Conservation (phyloP, 2,797 vertebrate species). For the Pangasius larnaudii region DNA sequence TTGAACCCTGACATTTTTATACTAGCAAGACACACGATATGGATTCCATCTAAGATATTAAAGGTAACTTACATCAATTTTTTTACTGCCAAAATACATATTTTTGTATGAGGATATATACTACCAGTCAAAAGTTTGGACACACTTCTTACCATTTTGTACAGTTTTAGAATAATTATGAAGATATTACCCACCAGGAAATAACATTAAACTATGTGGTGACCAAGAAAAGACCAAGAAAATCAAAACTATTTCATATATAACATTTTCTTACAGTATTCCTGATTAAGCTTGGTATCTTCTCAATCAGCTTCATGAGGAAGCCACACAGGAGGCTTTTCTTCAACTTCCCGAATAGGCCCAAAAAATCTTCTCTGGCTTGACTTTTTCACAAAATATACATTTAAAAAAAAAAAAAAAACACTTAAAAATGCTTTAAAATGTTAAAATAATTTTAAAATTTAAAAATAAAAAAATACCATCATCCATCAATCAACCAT, state of each 20-base stretch:
- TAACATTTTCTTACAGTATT: background rate
- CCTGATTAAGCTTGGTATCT: background rate
- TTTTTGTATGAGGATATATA: background rate
- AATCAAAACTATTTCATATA: background rate
- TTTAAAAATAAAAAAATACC: background rate
- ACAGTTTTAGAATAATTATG: background rate
- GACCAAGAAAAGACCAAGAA: background rate
- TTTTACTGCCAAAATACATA: background rate
- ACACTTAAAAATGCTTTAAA: too few relatives aligned
- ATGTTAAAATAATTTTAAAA: too few relatives aligned
- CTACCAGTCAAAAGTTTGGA: background rate
- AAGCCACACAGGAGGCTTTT: background rate
- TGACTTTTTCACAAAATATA: background rate
- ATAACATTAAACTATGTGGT: background rate
- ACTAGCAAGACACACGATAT: background rate
- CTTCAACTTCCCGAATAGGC: background rate
- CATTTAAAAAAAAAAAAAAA: background rate
- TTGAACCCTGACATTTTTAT: background rate
- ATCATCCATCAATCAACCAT: too few relatives aligned
- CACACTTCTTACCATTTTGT: background rate
- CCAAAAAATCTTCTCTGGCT: background rate
- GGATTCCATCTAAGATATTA: background rate
- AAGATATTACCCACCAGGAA: background rate
- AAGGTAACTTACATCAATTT: background rate
- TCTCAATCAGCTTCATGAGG: background rate